Conservation (phyloP, 2,797 vertebrate genomes). For the Bovichtus variegatus region DNA sequence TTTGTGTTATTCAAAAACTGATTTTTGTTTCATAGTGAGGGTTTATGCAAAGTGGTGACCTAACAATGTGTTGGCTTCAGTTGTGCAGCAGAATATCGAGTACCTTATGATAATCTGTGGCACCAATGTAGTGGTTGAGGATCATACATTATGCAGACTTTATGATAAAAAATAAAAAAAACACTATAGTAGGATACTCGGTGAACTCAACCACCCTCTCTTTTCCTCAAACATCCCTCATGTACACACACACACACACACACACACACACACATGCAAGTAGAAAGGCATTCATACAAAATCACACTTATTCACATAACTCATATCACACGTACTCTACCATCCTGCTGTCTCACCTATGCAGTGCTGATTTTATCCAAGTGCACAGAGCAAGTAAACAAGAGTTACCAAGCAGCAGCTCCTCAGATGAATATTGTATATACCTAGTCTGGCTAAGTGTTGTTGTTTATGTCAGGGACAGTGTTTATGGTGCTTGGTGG, state of each 20-base stretch:
- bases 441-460: constrained; percentile 85
- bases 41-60: constrained; percentile 61
- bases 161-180: constrained; percentile 59
- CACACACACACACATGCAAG: constrained; percentile 9
- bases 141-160: constrained; percentile 79
- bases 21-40: constrained; percentile 29
- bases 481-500: constrained; percentile 87
- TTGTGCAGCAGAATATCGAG: constrained; percentile 60
- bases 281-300: constrained; percentile 45
- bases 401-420: constrained; percentile 82
- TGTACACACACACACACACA: constrained; percentile 17
- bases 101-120: constrained; percentile 68
- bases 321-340: constrained; percentile 54
- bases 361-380: constrained; percentile 70
- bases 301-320: constrained; percentile 55
- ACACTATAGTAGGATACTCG: constrained; percentile 58
- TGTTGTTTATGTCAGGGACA: constrained; percentile 88
- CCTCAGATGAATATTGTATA: constrained; percentile 88
- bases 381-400: constrained; percentile 80
- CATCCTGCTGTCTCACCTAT: constrained; percentile 61
- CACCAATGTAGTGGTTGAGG: constrained; percentile 59
- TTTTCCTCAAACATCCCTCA: constrained; percentile 53
- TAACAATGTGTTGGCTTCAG: constrained; percentile 57
- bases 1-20: constrained; percentile 29
- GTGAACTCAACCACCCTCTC: constrained; percentile 61